Evolutionary conservation across 2,113 vertebrate species (phyloP).

Genomic region (Erythrocercus mccallii): DNA sequence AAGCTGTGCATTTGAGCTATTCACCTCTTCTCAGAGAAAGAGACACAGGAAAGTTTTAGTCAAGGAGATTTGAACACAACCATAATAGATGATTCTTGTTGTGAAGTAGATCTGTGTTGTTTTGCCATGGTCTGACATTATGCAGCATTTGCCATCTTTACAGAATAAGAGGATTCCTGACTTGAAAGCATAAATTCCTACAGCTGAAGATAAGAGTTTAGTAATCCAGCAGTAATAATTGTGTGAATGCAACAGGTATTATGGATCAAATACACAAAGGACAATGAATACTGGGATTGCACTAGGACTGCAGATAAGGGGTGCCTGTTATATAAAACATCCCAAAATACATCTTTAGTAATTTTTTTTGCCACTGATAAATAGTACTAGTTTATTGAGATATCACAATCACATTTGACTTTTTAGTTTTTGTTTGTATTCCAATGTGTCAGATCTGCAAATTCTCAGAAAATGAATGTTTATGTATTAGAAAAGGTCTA

Average conservation of each 20-base stretch:
- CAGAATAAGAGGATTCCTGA: background rate
- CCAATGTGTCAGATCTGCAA: background rate
- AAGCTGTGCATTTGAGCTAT: background rate
- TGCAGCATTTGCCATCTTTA: background rate
- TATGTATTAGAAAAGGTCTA: background rate
- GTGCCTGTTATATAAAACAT: background rate
- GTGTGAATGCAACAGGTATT: background rate
- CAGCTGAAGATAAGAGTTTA: background rate
- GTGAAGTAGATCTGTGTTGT: background rate
- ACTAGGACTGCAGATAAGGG: background rate
- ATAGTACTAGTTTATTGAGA: background rate
- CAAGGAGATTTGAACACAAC: background rate
- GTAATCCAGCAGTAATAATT: background rate
- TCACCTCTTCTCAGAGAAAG: background rate
- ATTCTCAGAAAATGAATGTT: background rate
- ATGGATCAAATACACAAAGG: background rate
- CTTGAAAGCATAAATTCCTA: background rate
- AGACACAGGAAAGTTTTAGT: background rate
- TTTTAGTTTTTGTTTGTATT: background rate
- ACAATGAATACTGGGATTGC: background rate
- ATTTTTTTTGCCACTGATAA: background rate
- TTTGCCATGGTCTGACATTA: background rate
- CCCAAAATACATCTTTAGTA: background rate
- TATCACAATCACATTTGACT: background rate
- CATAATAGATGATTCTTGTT: background rate